Conservation (phyloP, 2,888 invertebrate species). For the Drosophila birchii region DNA sequence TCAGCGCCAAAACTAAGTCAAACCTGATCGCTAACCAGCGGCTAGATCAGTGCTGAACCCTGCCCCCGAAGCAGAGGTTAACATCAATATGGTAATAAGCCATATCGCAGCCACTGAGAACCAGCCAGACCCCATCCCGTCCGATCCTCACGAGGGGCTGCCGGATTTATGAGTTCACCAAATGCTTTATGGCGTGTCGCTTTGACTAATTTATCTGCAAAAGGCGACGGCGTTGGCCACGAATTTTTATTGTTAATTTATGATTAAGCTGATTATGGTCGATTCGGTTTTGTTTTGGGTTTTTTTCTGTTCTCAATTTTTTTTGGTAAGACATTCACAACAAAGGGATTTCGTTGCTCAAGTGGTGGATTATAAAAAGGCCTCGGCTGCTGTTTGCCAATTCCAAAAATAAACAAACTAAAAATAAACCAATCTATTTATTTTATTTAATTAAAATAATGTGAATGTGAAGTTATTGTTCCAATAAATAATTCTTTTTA, state of each 20-base stretch:
- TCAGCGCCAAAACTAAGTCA: constrained; percentile 66
- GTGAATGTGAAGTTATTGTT: background rate
- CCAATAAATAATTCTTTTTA: background rate
- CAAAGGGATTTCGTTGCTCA: constrained; percentile 15
- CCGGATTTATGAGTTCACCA: constrained; percentile 82
- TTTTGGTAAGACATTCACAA: background rate
- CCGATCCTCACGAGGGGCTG: constrained; percentile 54
- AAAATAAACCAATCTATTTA: background rate
- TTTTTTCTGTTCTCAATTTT: constrained; percentile 7
- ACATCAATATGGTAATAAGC: constrained; percentile 83
- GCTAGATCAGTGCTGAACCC: constrained; percentile 75
- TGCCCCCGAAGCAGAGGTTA: constrained; percentile 61
- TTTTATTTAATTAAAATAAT: background rate
- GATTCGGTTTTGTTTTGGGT: constrained; percentile 32
- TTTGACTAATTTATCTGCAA: constrained; percentile 83
- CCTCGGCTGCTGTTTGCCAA: constrained; percentile 8
- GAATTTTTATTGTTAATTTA: constrained; percentile 74
- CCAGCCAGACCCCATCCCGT: constrained; percentile 54
- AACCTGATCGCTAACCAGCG: constrained; percentile 51
- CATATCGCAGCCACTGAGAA: constrained; percentile 44
- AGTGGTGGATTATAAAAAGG: constrained; percentile 12
- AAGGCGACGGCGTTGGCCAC: constrained; percentile 59
- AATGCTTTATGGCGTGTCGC: constrained; percentile 84
- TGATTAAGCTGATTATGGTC: constrained; percentile 72
- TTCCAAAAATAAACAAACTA: constrained; percentile 14